Percentiles rank a stretch among this genome's conserved stretches.
These are phyloP conservation scores for Triplophysa siluroides DNA, from an alignment of 2,113 vertebrate genomes.

Conservation along the genomic window DNA sequence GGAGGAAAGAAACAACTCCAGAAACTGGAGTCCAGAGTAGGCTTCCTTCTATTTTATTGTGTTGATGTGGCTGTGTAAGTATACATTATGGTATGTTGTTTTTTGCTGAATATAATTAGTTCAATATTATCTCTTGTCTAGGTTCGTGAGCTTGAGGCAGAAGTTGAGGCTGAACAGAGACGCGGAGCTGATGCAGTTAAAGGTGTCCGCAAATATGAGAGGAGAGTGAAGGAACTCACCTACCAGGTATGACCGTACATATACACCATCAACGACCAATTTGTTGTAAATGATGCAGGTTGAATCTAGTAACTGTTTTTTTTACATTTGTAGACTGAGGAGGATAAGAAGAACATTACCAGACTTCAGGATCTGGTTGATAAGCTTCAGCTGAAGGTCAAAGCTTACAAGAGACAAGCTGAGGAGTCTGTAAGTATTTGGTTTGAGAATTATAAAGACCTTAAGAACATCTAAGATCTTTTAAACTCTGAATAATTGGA, in stretches of 20 bases:
- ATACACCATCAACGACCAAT: background rate
- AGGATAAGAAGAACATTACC: conserved; percentile 52
- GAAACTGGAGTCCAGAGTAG: conserved; percentile 75
- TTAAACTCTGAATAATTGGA: conserved; percentile 25
- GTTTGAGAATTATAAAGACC: background rate
- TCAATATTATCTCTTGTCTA: conserved; percentile 53
- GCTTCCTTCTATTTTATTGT: background rate
- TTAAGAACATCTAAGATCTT: too few relatives aligned
- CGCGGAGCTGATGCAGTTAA: conserved; percentile 65
- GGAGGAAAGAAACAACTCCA: conserved; percentile 85
- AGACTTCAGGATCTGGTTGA: conserved; percentile 71
- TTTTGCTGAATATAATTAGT: conserved; percentile 44
- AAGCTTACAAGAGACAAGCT: conserved; percentile 89
- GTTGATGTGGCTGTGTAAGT: too few relatives aligned
- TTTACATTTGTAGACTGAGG: conserved; percentile 45
- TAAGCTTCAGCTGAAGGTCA: conserved; percentile 87
- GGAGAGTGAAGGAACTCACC: conserved; percentile 55
- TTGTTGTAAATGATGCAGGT: background rate
- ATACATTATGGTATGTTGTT: too few relatives aligned
- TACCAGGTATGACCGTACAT: conserved; percentile 46
- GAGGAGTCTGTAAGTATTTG: conserved; percentile 75
- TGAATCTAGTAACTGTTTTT: background rate
- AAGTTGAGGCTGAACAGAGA: conserved; percentile 82
- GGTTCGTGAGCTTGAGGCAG: conserved; percentile 81
- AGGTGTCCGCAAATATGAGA: conserved; percentile 57